Evolutionary conservation across 2,888 invertebrate species (phyloP).

Genomic region (Rhimphoctona megacephalus): DNA sequence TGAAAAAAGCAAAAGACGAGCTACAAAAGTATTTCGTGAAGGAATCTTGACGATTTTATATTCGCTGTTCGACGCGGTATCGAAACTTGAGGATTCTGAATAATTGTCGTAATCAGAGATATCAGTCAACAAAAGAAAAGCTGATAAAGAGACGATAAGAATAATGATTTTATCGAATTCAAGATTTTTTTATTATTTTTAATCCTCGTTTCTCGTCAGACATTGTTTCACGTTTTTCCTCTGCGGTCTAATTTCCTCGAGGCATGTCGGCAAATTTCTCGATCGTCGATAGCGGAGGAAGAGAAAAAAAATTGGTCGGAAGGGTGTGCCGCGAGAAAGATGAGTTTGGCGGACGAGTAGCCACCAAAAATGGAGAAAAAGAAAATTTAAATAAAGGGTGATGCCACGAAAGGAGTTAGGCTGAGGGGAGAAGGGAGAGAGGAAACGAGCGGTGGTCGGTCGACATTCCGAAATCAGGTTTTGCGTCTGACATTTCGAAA

Average conservation of each 20-base stretch:
- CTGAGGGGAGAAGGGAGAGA: slow-evolving; percentile 54
- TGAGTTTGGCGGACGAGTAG: slow-evolving; percentile 41
- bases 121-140: slow-evolving; percentile 9
- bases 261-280: slow-evolving; percentile 51
- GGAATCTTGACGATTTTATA: neutral
- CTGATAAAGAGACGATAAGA: neutral
- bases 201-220: neutral
- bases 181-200: neutral
- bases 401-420: slow-evolving; percentile 30
- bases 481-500: slow-evolving; percentile 77
- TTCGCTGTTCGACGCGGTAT: neutral
- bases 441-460: slow-evolving; percentile 68
- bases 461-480: slow-evolving; percentile 79
- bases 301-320: slow-evolving; percentile 27
- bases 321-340: slow-evolving; percentile 44
- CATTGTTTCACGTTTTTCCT: neutral
- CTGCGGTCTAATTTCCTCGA: neutral
- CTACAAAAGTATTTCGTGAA: neutral
- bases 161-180: neutral
- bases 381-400: slow-evolving; percentile 28
- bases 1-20: slow-evolving; percentile 1
- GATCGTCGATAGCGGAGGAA: slow-evolving; percentile 37
- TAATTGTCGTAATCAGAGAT: slow-evolving; percentile 1
- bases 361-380: slow-evolving; percentile 46
- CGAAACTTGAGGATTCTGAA: neutral